Conservation (phyloP, 2,797 vertebrate genomes). For the Trachops cirrhosus region DNA sequence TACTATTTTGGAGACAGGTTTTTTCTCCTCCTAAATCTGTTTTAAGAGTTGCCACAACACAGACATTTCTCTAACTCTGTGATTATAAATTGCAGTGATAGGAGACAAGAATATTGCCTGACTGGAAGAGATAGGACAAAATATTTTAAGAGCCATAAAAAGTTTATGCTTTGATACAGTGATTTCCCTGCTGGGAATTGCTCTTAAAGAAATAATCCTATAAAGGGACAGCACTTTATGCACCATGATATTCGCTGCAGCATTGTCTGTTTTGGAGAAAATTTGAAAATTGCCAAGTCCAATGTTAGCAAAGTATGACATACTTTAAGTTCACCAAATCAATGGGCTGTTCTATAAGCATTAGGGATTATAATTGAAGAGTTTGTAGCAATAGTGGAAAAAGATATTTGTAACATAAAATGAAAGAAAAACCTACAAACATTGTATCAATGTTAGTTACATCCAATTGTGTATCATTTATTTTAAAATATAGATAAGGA, state of each 20-base stretch:
- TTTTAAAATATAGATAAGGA: constrained; percentile 16
- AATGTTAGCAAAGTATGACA: neutral
- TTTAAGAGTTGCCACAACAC: neutral
- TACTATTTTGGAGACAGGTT: neutral
- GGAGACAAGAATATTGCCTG: neutral
- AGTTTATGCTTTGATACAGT: constrained; percentile 2
- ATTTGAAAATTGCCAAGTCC: constrained; percentile 40
- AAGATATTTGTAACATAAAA: constrained; percentile 1
- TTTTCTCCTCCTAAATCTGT: neutral
- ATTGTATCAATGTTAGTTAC: neutral
- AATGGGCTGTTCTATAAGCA: neutral
- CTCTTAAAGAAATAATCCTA: constrained; percentile 27
- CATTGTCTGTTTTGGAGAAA: neutral
- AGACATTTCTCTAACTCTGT: neutral
- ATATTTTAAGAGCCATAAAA: constrained; percentile 44
- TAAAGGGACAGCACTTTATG: constrained; percentile 5
- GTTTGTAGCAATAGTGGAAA: neutral
- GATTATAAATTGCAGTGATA: neutral
- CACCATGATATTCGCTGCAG: neutral
- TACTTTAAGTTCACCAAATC: constrained; percentile 33
- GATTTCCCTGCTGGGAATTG: constrained; percentile 35
- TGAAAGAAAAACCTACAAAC: constrained; percentile 39
- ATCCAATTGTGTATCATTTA: neutral
- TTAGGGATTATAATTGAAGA: constrained; percentile 29
- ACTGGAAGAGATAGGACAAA: neutral